These are phyloP conservation scores for Astreopora myriophthalma DNA, from an alignment of 64 coral and sea anemone species.

Conservation along the genomic window DNA sequence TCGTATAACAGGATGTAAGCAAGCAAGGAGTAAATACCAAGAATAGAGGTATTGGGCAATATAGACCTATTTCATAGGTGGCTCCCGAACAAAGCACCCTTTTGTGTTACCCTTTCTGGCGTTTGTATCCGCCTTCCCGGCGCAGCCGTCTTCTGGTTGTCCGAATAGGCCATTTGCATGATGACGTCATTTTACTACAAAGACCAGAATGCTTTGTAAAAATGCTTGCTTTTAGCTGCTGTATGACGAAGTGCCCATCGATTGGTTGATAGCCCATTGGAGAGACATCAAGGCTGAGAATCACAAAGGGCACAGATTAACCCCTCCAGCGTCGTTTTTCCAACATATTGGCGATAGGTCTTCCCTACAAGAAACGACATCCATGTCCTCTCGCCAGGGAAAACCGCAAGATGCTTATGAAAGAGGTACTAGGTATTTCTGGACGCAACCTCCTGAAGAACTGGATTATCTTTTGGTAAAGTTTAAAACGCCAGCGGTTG, in stretches of 20 bases:
- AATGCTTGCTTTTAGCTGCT: slow-evolving; percentile 29
- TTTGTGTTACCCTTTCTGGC: too few relatives aligned
- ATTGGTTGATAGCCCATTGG: slow-evolving; percentile 33
- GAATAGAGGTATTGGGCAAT: too few relatives aligned
- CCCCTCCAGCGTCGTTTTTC: slow-evolving; percentile 28
- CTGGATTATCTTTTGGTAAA: slow-evolving; percentile 15
- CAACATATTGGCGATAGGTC: slow-evolving; percentile 47
- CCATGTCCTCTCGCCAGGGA: neutral
- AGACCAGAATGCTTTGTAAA: too few relatives aligned
- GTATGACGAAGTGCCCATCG: slow-evolving; percentile 54
- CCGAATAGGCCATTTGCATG: too few relatives aligned
- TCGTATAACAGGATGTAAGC: too few relatives aligned
- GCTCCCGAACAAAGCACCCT: too few relatives aligned
- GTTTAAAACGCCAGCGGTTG: neutral
- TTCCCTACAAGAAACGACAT: slow-evolving; percentile 9
- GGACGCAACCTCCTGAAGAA: neutral
- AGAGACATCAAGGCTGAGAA: slow-evolving; percentile 3
- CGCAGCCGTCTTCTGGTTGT: too few relatives aligned
- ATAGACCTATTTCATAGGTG: too few relatives aligned
- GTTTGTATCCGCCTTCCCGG: too few relatives aligned
- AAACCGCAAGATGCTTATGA: neutral
- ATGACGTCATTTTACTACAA: too few relatives aligned
- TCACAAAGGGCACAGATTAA: neutral
- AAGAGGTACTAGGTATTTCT: neutral
- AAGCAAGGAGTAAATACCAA: too few relatives aligned